phyloP scores from a whole-genome alignment of 2,113 vertebrate species.

The Neolamprologus cancellatus region DNA sequence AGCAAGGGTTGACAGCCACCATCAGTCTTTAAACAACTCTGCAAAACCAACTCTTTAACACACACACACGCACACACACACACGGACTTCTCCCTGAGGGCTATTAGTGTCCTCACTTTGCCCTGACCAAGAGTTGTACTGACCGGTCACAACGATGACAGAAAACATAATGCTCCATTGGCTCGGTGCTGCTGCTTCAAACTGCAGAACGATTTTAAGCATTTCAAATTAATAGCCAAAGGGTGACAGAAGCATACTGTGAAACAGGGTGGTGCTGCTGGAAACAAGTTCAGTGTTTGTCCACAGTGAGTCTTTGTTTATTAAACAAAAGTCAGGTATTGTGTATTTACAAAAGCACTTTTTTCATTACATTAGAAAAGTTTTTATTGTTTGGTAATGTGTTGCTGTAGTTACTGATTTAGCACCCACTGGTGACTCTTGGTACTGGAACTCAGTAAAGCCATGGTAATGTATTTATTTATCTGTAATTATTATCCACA shows the following conservation, averaged over 20 bases:
- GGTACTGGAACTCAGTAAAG: background rate
- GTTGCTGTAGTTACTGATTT: background rate
- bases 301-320: background rate
- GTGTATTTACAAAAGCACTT: background rate
- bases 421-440: background rate
- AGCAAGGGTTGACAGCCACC: conserved; percentile 41
- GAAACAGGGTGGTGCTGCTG: background rate
- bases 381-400: background rate
- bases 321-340: background rate
- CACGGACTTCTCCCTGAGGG: conserved; percentile 4
- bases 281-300: background rate
- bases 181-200: background rate
- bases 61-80: background rate
- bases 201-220: background rate
- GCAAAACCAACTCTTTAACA: background rate
- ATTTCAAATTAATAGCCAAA: background rate
- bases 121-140: conserved; percentile 30
- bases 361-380: background rate
- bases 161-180: background rate
- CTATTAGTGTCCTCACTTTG: conserved; percentile 37
- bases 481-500: background rate
- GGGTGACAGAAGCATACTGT: background rate
- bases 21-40: conserved; percentile 46
- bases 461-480: background rate
- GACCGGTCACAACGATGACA: conserved; percentile 47